Evolutionary conservation across 2,888 invertebrate species (phyloP).

Genomic region (Subacronicta megacephala): DNA sequence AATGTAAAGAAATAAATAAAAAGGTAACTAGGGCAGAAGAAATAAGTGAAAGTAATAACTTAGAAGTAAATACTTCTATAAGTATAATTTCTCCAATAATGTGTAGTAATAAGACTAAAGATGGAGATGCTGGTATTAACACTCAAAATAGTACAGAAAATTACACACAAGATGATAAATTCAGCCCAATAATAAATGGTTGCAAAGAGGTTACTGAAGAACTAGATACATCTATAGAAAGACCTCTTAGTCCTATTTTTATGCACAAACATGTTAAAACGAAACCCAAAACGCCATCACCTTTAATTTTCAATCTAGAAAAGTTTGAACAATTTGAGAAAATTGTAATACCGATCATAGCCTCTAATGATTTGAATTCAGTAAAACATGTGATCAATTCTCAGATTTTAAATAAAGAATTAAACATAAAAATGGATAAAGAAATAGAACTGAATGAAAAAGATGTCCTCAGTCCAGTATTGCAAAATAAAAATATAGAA

Average conservation of each 20-base stretch:
- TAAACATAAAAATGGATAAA: constrained; percentile 61
- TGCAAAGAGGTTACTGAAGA: constrained; percentile 18
- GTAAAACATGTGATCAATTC: constrained; percentile 75
- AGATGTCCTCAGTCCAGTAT: constrained; percentile 52
- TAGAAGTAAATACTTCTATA: constrained; percentile 12
- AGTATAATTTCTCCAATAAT: constrained; percentile 35
- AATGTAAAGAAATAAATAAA: constrained; percentile 2
- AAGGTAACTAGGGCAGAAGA: constrained; percentile 4
- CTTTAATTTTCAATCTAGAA: constrained; percentile 71
- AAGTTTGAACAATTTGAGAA: constrained; percentile 80
- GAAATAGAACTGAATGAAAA: constrained; percentile 42
- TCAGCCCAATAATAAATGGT: constrained; percentile 26
- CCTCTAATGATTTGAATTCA: constrained; percentile 60
- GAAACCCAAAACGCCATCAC: constrained; percentile 54
- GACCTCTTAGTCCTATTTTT: constrained; percentile 70
- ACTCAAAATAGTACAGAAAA: neutral
- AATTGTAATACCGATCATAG: constrained; percentile 69
- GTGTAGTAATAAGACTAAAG: constrained; percentile 29
- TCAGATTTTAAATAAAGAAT: constrained; percentile 71
- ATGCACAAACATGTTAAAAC: constrained; percentile 51
- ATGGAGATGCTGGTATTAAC: neutral
- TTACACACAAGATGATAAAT: constrained; percentile 10
- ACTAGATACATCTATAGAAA: constrained; percentile 41
- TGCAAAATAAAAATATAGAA: constrained; percentile 38
- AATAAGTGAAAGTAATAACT: constrained; percentile 3